phyloP scores from a whole-genome alignment of 2,797 vertebrate genomes.

The Miichthys miiuy region DNA sequence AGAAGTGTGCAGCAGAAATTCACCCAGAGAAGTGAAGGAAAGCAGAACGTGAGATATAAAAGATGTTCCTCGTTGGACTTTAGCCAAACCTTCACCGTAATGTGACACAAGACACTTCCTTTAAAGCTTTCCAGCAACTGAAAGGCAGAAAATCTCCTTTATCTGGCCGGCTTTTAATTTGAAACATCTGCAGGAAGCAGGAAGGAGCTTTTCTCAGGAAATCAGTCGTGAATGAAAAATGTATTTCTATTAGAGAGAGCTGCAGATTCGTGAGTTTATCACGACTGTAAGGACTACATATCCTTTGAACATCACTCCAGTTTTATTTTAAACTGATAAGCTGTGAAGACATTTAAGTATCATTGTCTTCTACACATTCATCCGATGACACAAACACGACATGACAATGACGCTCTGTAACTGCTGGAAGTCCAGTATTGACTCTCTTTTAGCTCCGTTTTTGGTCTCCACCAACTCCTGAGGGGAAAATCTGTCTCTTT shows the following conservation, averaged over 20 bases:
- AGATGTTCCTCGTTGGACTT: not conserved
- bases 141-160: not conserved
- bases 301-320: too few species aligned
- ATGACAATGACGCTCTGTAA: too few species aligned
- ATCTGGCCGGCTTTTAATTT: not conserved
- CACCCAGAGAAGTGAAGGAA: not conserved
- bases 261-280: too few species aligned
- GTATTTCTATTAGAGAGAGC: not conserved
- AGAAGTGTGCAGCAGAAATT: not conserved
- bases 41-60: not conserved
- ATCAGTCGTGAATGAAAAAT: not conserved
- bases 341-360: too few species aligned
- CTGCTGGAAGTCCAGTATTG: too few species aligned
- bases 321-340: too few species aligned
- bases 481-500: too few species aligned
- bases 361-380: too few species aligned
- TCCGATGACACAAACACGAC: too few species aligned
- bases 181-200: constrained; percentile 16
- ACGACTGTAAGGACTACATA: too few species aligned
- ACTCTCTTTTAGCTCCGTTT: too few species aligned
- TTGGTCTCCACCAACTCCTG: too few species aligned
- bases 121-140: not conserved
- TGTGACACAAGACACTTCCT: not conserved
- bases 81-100: not conserved
- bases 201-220: not conserved